phyloP scores from a whole-genome alignment of 30 jellyfish, hydroid and myxozoan genomes.

The Hydractinia symbiolongicarpus region DNA sequence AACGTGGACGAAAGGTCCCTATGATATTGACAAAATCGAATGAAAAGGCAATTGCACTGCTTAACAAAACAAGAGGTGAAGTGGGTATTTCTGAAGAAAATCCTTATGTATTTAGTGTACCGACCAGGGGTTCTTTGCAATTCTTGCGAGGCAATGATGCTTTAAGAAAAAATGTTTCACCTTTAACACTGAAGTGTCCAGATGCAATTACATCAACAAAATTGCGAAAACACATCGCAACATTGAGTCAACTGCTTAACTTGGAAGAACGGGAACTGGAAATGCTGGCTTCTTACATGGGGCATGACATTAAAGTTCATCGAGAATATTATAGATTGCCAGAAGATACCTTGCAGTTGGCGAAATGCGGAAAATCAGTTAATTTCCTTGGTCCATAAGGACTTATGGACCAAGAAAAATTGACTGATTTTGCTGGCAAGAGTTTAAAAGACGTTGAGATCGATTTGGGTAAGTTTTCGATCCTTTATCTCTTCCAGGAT shows the following conservation, averaged over 20 bases:
- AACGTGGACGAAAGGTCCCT: slow-evolving; percentile 40
- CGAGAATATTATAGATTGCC: slow-evolving; percentile 52
- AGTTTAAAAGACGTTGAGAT: slow-evolving; percentile 10
- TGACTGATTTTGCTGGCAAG: slow-evolving; percentile 12
- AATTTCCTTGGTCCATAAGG: slow-evolving; percentile 40
- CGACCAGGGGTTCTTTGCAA: slow-evolving; percentile 34
- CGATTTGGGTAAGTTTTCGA: not conserved
- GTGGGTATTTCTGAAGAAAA: slow-evolving; percentile 38
- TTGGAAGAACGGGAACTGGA: slow-evolving; percentile 39
- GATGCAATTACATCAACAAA: slow-evolving; percentile 38
- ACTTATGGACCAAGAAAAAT: slow-evolving; percentile 39
- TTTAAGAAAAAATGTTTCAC: slow-evolving; percentile 21
- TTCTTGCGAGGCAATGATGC: slow-evolving; percentile 48
- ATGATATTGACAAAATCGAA: slow-evolving; percentile 12
- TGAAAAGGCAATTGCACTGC: slow-evolving; percentile 5
- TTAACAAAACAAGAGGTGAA: slow-evolving; percentile 7
- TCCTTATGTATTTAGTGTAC: slow-evolving; percentile 41
- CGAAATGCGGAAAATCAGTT: slow-evolving; percentile 48
- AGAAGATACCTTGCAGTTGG: slow-evolving; percentile 47
- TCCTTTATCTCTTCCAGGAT: no score
- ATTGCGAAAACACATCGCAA: slow-evolving; percentile 44
- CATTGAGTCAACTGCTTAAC: slow-evolving; percentile 42
- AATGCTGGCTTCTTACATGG: slow-evolving; percentile 50
- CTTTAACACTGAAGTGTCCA: slow-evolving; percentile 24
- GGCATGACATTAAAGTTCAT: slow-evolving; percentile 53